Conservation (phyloP, 30 jellyfish, hydroid and myxozoan genomes). For the Aurelia aurita complex sp. Pacific region DNA sequence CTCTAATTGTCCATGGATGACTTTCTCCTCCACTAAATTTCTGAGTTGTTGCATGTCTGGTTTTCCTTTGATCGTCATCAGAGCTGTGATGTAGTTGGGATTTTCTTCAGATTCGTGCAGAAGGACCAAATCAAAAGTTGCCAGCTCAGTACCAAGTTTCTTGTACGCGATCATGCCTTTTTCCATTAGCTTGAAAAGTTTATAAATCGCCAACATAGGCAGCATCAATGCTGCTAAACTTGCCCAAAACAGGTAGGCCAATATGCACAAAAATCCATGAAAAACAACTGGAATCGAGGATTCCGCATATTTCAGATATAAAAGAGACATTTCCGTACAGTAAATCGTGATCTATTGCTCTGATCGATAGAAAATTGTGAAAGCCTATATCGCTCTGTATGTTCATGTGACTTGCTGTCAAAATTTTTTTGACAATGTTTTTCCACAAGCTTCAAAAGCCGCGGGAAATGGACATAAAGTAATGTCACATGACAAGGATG, state of each 20-base stretch:
- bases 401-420: slow-evolving; percentile 49
- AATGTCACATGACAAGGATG: slow-evolving; percentile 50
- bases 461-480: slow-evolving; percentile 38
- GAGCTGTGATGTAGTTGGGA: slow-evolving; percentile 77
- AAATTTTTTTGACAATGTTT: slow-evolving; percentile 21
- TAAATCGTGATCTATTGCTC: not conserved
- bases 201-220: slow-evolving; percentile 83
- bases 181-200: slow-evolving; percentile 74
- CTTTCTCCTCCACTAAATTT: slow-evolving; percentile 59
- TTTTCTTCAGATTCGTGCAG: slow-evolving; percentile 85
- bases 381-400: not conserved
- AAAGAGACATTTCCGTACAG: slow-evolving; percentile 70
- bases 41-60: slow-evolving; percentile 72
- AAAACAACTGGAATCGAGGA: slow-evolving; percentile 80
- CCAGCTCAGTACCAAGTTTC: slow-evolving; percentile 81
- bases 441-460: slow-evolving; percentile 37
- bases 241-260: slow-evolving; percentile 98
- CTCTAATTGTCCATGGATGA: slow-evolving; percentile 52
- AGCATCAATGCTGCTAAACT: slow-evolving; percentile 75
- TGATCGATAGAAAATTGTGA: too few species aligned
- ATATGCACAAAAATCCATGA: slow-evolving; percentile 92
- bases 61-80: slow-evolving; percentile 80
- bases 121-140: slow-evolving; percentile 75
- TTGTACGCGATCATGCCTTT: slow-evolving; percentile 57
- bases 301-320: slow-evolving; percentile 90